Base-by-base conservation (phyloP, 2,113 vertebrate genomes). In the Athene noctua region DNA sequence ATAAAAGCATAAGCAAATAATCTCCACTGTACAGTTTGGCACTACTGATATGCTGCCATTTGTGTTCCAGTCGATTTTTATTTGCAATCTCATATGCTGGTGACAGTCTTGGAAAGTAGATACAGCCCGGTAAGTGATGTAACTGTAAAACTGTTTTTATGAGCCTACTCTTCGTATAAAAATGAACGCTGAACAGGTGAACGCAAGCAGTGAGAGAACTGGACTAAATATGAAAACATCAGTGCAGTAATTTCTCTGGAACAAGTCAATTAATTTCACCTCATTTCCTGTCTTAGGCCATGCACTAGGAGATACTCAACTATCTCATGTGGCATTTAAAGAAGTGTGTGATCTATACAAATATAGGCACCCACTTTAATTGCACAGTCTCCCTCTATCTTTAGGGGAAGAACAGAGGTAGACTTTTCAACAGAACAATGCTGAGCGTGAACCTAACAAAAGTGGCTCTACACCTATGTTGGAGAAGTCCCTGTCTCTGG, bases 1-100 rank as follows among this genome's bases (percentile, higher is more conserved):
- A 96, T 68, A 91, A 89, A 84, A 81, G 36, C 66, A 85, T 70
- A 95, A 94, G 81, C 73, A 95, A 93, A 95, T 92, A 80, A 93
- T 66, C 77, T 91, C 71, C 40, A 54, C 36, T 62, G 34, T 47
- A 87, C 70, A 96, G 88, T 62, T 3, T 94, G 68, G 77, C 52
- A 81, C 38, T 57, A 74, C 70, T 9, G 78, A 85, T 58, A 77
- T 72, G 80, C 40, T 94, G 77, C 67, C 59, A 58, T 57, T 58
- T 65, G 34, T 59, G 44, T 63, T 93, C 25, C 46, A 51, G 82
- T 14, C 79, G 58, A 75, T 54, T 94, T 96, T 94, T 87, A 82
- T 80, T 95, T 87, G 42, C 58, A 91, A 54, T 51, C 70, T 80
- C 70, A 82, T 57, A 72, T 17, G 58, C 51, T 66, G 29, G 78